Evolutionary conservation across 2,797 vertebrate genomes (phyloP).

Genomic region (Lerista edwardsae): DNA sequence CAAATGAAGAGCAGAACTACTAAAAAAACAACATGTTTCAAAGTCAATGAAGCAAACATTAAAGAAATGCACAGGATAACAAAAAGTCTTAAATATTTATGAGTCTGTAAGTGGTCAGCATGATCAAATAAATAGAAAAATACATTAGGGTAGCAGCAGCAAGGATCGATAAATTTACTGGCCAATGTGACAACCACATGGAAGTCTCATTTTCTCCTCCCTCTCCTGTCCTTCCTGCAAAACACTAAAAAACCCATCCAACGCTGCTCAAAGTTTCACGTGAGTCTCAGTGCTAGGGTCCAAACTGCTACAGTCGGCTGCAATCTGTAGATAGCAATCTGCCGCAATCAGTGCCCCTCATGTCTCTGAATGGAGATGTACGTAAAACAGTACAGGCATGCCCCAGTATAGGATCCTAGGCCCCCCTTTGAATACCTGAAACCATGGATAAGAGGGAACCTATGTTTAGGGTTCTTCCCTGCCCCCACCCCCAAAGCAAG

Average conservation of each 20-base stretch:
- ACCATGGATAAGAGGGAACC: too few relatives aligned
- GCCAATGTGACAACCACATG: constrained; percentile 67
- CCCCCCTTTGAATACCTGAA: too few relatives aligned
- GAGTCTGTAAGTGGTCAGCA: constrained; percentile 69
- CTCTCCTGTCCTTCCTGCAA: constrained; percentile 6
- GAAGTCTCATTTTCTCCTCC: constrained; percentile 34
- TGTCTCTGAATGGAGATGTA: constrained; percentile 30
- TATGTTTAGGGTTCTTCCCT: too few relatives aligned
- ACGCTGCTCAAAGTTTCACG: background rate
- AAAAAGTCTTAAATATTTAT: constrained; percentile 69
- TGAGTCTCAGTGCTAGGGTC: constrained; percentile 19
- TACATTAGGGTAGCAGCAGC: constrained; percentile 76
- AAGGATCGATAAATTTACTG: constrained; percentile 72
- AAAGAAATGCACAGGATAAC: constrained; percentile 44
- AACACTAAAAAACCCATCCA: background rate
- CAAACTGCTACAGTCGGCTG: background rate
- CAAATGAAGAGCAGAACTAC: constrained; percentile 57
- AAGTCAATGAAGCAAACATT: constrained; percentile 52
- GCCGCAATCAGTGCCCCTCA: background rate
- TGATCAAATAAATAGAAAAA: constrained; percentile 73
- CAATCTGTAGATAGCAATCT: constrained; percentile 11
- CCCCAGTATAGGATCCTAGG: too few relatives aligned
- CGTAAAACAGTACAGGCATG: too few relatives aligned
- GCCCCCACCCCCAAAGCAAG: too few relatives aligned
- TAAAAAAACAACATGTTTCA: constrained; percentile 57